Evolutionary conservation across 2,113 vertebrate genomes (phyloP).

Genomic region (Dendropsophus ebraccatus): DNA sequence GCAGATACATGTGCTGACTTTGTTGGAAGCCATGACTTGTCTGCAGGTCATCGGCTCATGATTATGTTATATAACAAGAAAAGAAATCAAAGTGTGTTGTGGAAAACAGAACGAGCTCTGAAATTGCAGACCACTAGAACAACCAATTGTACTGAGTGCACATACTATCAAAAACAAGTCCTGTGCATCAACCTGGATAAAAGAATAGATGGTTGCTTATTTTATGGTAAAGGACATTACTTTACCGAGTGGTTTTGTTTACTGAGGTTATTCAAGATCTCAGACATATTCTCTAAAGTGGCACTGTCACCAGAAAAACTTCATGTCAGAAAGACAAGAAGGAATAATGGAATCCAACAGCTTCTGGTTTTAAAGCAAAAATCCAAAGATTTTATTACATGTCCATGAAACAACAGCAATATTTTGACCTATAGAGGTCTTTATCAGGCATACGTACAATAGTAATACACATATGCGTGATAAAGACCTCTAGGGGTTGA

Average conservation of each 20-base stretch:
- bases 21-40: neutral
- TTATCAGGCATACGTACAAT: too few species aligned
- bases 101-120: neutral
- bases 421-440: too few species aligned
- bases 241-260: neutral
- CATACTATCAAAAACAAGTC: neutral
- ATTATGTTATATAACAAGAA: neutral
- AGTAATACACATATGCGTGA: too few species aligned
- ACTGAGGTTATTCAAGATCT: neutral
- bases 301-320: too few species aligned
- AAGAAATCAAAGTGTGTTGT: neutral
- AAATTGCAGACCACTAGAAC: neutral
- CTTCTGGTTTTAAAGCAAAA: too few species aligned
- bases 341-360: too few species aligned
- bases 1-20: neutral
- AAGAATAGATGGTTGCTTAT: neutral
- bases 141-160: neutral
- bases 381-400: too few species aligned
- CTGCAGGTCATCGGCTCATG: neutral
- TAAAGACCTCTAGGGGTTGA: too few species aligned
- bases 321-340: too few species aligned
- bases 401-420: too few species aligned
- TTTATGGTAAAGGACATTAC: neutral
- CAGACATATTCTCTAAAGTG: neutral
- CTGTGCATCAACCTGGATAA: neutral